phyloP scores from a whole-genome alignment of 2,113 vertebrate genomes.

The Ptyas mucosa region DNA sequence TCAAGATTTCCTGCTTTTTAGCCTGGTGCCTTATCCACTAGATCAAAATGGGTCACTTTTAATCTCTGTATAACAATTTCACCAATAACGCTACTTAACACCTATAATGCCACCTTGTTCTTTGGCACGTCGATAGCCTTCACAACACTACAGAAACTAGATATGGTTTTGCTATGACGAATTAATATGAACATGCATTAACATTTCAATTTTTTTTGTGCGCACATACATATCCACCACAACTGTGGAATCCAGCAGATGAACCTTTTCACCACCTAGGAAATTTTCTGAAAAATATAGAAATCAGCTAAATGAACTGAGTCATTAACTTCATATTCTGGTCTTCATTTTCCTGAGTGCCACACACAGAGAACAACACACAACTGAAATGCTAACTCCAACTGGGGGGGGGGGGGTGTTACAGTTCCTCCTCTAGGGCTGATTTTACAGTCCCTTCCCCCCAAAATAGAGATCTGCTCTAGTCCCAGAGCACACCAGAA shows the following conservation, averaged over 20 bases:
- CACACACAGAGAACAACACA: background rate
- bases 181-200: background rate
- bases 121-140: background rate
- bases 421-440: background rate
- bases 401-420: background rate
- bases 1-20: background rate
- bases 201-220: background rate
- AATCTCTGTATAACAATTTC: background rate
- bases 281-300: background rate
- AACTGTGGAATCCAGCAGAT: background rate
- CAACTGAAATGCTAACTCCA: background rate
- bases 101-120: background rate
- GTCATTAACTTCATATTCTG: background rate
- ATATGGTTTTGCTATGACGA: background rate
- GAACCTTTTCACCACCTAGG: fast-evolving
- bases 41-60: background rate
- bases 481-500: background rate
- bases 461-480: background rate
- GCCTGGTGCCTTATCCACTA: no score
- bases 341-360: background rate
- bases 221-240: background rate
- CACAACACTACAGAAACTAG: background rate
- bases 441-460: background rate
- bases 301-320: background rate
- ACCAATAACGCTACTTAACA: background rate